phyloP scores from a whole-genome alignment of 2,113 vertebrate species.

The Emydura subglobosa region DNA sequence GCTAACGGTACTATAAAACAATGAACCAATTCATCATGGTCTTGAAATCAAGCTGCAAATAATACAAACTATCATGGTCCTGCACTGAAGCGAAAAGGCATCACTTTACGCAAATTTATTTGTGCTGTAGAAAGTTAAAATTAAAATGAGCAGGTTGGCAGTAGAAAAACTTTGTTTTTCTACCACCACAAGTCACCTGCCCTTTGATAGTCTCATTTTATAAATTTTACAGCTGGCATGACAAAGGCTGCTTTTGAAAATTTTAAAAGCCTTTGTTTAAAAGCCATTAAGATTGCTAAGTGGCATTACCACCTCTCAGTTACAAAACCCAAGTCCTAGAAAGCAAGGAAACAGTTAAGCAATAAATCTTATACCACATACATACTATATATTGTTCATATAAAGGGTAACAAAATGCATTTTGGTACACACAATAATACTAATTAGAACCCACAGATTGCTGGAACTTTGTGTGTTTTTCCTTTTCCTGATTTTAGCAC shows the following conservation, averaged over 20 bases:
- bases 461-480: not conserved
- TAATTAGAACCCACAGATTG: not conserved
- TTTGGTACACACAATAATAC: not conserved
- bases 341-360: not conserved
- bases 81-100: not conserved
- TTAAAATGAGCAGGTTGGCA: not conserved
- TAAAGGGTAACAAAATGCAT: not conserved
- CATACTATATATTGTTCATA: too few relatives aligned
- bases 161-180: not conserved
- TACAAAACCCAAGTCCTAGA: not conserved
- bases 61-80: not conserved
- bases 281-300: not conserved
- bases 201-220: not conserved
- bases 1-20: not conserved
- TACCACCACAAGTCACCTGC: not conserved
- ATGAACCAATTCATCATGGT: not conserved
- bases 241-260: not conserved
- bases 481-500: not conserved
- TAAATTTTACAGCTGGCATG: not conserved
- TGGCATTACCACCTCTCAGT: not conserved
- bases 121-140: not conserved
- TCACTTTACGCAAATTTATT: not conserved
- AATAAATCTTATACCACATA: not conserved
- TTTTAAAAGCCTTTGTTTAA: not conserved
- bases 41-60: not conserved